Conservation (phyloP, 2,888 invertebrate genomes). For the Acleris holmiana region DNA sequence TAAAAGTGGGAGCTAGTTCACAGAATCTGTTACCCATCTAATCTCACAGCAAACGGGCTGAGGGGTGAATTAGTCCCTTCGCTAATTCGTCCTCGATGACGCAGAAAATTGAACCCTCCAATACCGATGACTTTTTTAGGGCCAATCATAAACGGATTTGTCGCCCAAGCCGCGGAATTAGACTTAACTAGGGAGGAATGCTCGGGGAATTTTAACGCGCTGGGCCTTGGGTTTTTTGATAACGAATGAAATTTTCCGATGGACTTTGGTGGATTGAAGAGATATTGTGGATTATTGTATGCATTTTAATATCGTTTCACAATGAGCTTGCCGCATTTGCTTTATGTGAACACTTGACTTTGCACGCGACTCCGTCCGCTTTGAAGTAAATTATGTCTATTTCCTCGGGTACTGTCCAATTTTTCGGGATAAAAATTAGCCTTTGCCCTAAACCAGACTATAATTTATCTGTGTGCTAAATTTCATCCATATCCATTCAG, state of each 20-base stretch:
- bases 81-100: slow-evolving; percentile 32
- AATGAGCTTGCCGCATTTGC: no score
- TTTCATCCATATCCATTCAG: no score
- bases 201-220: neutral
- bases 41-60: slow-evolving; percentile 18
- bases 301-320: no score
- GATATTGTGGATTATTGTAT: neutral
- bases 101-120: slow-evolving; percentile 37
- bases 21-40: slow-evolving; percentile 17
- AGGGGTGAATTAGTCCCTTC: slow-evolving; percentile 13
- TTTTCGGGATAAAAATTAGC: no score
- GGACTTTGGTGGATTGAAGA: neutral
- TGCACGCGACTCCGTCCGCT: no score
- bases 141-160: slow-evolving; percentile 37
- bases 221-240: neutral
- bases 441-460: no score
- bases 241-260: neutral
- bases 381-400: no score
- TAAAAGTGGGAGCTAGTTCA: slow-evolving; percentile 4
- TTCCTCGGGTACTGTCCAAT: no score
- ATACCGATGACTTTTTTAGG: slow-evolving; percentile 33
- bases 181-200: slow-evolving; percentile 13
- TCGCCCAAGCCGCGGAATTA: slow-evolving; percentile 24
- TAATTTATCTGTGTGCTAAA: no score
- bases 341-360: no score